Base-by-base conservation (phyloP, 2,888 invertebrate species). In the Drosophila pseudotalamancana region DNA sequence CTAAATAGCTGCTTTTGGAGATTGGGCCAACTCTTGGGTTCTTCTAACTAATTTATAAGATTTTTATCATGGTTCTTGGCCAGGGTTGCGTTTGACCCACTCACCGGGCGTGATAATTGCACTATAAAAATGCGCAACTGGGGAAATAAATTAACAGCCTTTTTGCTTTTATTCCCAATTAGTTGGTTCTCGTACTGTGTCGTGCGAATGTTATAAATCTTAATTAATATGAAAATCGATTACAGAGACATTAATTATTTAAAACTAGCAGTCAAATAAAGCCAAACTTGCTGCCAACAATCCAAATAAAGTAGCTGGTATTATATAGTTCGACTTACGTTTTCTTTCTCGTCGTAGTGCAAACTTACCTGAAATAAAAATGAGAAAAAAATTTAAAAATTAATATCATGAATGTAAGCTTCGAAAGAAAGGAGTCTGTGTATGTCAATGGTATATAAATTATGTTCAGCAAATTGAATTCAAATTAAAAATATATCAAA, bases 201-300 rank as follows among this genome's bases (percentile, higher is more conserved):
- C 32, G 23, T 34, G 40, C 39, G 31, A 64, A 64, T 61, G 45
- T 70, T 67, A 84, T 87, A 86, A 84, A 84, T 84, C 87, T 87
- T 72, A 87, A 87, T 87, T 84, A 84, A 84, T 86, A 86, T 79
- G 83, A 86, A 84, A 84, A 87, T 84, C 87, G 85, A 84, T 87
- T 84, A 72, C 68, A 64, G 61, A 12, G 18, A 12, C 64, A 77
- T 82, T 83, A 77, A 83, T 86, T 86, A 82, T 80, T 83, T 77
- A 79, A 77, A 77, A 72, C 64, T 56, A 54, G 54, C 42, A 43
- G 49, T 60, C 70, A 75, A 77, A 72, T 57, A 67, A 62, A 65
- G 67, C 57, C 29, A 29, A 75, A 48, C 56, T 43, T 43, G 37
- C 42, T 32, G 43, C 34, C 34, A 32, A 46, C 37, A 43, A 66